Base-by-base conservation (phyloP, 2,888 invertebrate genomes). In the Tanaodytes sp. region DNA sequence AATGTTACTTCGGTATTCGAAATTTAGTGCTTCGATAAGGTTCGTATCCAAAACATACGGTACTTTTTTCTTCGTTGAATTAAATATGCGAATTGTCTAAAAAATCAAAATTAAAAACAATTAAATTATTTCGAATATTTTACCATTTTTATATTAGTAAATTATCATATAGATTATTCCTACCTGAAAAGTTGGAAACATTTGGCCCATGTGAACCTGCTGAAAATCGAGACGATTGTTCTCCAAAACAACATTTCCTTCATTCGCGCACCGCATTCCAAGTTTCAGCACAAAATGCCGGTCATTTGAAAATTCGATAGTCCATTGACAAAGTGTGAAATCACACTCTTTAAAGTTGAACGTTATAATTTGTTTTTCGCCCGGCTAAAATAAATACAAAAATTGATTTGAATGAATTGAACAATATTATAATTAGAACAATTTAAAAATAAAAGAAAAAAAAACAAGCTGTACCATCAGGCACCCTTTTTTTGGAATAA, bases 401-500 rank as follows among this genome's bases (percentile, higher is more conserved):
- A n/a, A n/a, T n/a, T n/a, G n/a, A n/a, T n/a, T n/a, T n/a, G n/a
- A n/a, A n/a, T n/a, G n/a, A n/a, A n/a, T n/a, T n/a, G n/a, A n/a
- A n/a, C n/a, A n/a, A n/a, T n/a, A n/a, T n/a, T n/a, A n/a, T n/a
- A n/a, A n/a, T n/a, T n/a, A n/a, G n/a, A n/a, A n/a, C n/a, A n/a
- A n/a, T n/a, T n/a, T n/a, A n/a, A n/a, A n/a, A n/a, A n/a, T n/a
- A n/a, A n/a, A n/a, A n/a, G n/a, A n/a, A n/a, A n/a, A n/a, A n/a
- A n/a, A n/a, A n/a, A n/a, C n/a, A n/a, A n/a, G n/a, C n/a, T n/a
- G n/a, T n/a, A n/a, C n/a, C n/a, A n/a, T n/a, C n/a, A n/a, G n/a
- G n/a, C n/a, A n/a, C 37, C 78, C 76, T 5, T 77, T 74, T 33
- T 77, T 73, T n/a, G 84, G 75, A 49, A 74, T 71, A 63, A 86